Percentiles rank a stretch among this genome's conserved stretches.
phyloP scores from a whole-genome alignment of 2,113 vertebrate species.

The Herpailurus yagouaroundi region DNA sequence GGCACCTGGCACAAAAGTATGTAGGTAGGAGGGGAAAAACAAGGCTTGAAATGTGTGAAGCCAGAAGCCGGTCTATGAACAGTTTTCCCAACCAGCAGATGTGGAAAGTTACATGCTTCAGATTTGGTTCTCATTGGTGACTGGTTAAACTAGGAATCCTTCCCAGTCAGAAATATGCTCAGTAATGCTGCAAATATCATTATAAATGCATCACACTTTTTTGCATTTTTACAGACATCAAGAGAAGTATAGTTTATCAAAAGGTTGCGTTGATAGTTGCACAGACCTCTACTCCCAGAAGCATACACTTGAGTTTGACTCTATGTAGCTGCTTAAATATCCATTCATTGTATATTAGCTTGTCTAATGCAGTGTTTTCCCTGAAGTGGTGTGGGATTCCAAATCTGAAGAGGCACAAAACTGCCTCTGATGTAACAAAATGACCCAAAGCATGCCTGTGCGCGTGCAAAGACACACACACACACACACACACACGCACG shows the following conservation, averaged over 20 bases:
- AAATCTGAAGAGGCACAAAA: slow-evolving; percentile 39
- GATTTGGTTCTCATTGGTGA: neutral
- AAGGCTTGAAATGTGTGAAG: neutral
- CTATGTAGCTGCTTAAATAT: neutral
- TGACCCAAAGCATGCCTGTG: neutral
- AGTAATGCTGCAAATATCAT: neutral
- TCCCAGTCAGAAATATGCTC: neutral
- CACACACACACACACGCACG: no score
- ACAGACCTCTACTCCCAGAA: neutral
- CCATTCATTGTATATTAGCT: neutral
- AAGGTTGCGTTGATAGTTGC: neutral
- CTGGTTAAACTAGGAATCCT: neutral
- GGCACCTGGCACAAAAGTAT: neutral
- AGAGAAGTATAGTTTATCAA: slow-evolving; percentile 1
- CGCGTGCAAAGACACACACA: no score
- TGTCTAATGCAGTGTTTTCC: neutral
- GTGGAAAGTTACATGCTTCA: neutral
- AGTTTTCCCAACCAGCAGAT: neutral
- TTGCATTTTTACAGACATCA: slow-evolving; percentile 2
- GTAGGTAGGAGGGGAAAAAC: neutral
- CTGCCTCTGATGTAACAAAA: slow-evolving; percentile 2
- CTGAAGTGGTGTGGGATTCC: neutral
- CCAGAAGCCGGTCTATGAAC: neutral
- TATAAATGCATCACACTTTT: neutral
- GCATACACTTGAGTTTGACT: neutral